A percentile compares a stretch with the other conserved stretches of the same genome.
phyloP scores from a whole-genome alignment of 2,888 invertebrate genomes.

The Nebria brevicollis region DNA sequence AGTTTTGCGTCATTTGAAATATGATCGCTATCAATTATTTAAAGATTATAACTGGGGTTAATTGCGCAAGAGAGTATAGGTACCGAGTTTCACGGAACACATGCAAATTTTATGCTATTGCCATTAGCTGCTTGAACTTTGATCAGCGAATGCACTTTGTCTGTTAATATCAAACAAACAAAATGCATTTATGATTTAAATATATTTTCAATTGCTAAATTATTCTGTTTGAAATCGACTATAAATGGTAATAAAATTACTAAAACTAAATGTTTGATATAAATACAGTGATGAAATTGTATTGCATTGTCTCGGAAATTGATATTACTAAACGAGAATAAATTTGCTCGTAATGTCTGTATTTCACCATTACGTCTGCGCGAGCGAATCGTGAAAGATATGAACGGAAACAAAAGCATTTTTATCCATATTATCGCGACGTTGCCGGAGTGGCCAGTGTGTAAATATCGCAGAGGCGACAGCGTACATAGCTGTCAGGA shows the following conservation, averaged over 20 bases:
- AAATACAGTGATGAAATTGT: not conserved
- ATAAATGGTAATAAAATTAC: no score
- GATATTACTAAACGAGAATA: not conserved
- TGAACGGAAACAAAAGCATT: slow-evolving; percentile 3
- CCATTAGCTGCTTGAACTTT: slow-evolving; percentile 15
- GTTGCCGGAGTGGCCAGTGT: slow-evolving; percentile 11
- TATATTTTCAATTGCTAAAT: not conserved
- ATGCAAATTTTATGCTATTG: slow-evolving; percentile 21
- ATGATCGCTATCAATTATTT: slow-evolving; percentile 13
- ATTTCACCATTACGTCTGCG: not conserved
- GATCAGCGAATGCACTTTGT: slow-evolving; percentile 25
- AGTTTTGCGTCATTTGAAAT: not conserved
- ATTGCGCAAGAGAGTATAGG: slow-evolving; percentile 11
- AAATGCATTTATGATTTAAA: not conserved
- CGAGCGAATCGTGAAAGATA: not conserved
- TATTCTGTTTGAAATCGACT: not conserved
- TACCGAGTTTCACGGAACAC: slow-evolving; percentile 8
- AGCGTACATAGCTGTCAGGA: slow-evolving; percentile 22
- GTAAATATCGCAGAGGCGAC: slow-evolving; percentile 11
- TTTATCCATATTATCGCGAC: slow-evolving; percentile 19
- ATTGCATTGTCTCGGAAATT: not conserved
- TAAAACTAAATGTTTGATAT: not conserved
- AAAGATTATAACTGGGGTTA: slow-evolving; percentile 19
- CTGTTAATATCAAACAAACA: slow-evolving; percentile 2
- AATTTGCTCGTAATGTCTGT: not conserved